Percentiles rank a stretch among this genome's conserved stretches.
Evolutionary conservation across 2,797 vertebrate species (phyloP).

Genomic region (Syngnathus acus): DNA sequence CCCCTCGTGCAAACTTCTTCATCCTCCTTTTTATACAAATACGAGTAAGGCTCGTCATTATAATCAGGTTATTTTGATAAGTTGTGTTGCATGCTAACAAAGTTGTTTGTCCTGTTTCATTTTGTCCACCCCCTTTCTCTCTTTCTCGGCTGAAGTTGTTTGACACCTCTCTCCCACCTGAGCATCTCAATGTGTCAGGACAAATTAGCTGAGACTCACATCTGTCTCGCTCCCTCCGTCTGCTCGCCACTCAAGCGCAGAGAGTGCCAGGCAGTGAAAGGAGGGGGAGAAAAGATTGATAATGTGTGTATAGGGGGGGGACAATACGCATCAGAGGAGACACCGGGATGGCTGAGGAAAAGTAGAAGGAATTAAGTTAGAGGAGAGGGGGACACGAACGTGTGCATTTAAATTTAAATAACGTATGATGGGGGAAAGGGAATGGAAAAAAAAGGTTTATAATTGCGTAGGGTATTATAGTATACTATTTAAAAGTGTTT

Average conservation of each 20-base stretch:
- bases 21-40: conserved; percentile 1
- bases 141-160: conserved; percentile 55
- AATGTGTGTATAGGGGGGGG: conserved; percentile 31
- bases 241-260: conserved; percentile 53
- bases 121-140: conserved; percentile 9
- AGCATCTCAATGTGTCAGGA: conserved; percentile 84
- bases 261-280: conserved; percentile 29
- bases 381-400: neutral
- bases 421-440: neutral
- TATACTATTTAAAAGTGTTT: too few species aligned
- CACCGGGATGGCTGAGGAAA: neutral
- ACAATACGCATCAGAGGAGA: conserved; percentile 31
- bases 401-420: too few species aligned
- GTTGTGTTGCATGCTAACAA: neutral
- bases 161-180: conserved; percentile 75
- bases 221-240: conserved; percentile 71
- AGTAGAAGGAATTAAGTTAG: neutral
- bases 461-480: neutral
- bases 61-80: neutral
- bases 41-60: neutral
- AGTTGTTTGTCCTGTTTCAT: neutral
- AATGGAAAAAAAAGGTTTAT: neutral
- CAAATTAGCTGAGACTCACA: conserved; percentile 81
- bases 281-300: conserved; percentile 36
- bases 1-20: conserved; percentile 34